A percentile compares a stretch with the other conserved stretches of the same genome.
These are phyloP conservation scores for Drosophila athabasca DNA, from an alignment of 1,140 invertebrate genomes.

Conservation along the genomic window DNA sequence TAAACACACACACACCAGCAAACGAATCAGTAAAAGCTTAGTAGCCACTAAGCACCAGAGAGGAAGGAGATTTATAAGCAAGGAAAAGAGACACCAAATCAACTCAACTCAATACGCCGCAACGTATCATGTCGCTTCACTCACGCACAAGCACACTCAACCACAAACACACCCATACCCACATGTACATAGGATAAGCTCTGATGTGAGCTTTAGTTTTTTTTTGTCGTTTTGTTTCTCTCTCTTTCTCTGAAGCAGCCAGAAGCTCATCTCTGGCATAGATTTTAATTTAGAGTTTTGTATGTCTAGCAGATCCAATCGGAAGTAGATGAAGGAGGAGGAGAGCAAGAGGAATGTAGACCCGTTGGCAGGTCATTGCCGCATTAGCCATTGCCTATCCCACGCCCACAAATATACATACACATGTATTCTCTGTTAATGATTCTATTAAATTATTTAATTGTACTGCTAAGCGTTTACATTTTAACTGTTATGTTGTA, in stretches of 20 bases:
- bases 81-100: neutral
- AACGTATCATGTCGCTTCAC: too few species aligned
- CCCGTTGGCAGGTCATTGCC: conserved; percentile 16
- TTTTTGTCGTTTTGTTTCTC: conserved; percentile 1
- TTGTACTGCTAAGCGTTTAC: conserved; percentile 80
- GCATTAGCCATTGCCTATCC: conserved; percentile 28
- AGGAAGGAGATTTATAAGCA: conserved; percentile 18
- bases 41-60: conserved; percentile 34
- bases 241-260: too few species aligned
- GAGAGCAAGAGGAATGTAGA: neutral
- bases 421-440: conserved; percentile 74
- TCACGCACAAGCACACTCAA: neutral
- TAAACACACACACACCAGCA: conserved; percentile 10
- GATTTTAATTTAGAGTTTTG: conserved; percentile 6
- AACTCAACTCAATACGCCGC: too few species aligned
- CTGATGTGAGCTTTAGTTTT: conserved; percentile 1
- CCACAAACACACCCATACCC: neutral
- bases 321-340: neutral
- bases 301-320: conserved; percentile 29
- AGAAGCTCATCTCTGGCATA: too few species aligned
- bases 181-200: conserved; percentile 19
- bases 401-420: conserved; percentile 31
- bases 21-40: conserved; percentile 51
- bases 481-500: conserved; percentile 81
- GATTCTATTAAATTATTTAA: conserved; percentile 82